Evolutionary conservation across 2,888 invertebrate species (phyloP), one percentile per base, ranked within the genome.

Genomic region (Uropetala carovei): DNA sequence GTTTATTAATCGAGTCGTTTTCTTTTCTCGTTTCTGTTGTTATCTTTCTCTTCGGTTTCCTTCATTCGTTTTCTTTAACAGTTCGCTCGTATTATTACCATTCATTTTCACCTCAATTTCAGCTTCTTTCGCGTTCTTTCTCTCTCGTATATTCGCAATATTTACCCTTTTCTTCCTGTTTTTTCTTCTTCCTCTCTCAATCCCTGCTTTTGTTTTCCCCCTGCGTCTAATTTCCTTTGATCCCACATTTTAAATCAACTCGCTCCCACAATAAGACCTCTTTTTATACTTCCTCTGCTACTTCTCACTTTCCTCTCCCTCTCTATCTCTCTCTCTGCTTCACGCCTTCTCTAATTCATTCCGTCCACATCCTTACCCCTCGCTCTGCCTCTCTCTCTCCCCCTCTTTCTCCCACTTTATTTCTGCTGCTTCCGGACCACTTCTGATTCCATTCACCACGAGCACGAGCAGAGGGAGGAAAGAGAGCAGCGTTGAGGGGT

Each of bases 151-250:
- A 82, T 92, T 57, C 16, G 22, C 82, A 86, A 91, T 56, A 91
- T 56, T 84, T 82, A 16, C 91, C 82, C 30, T 89, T 83, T 82
- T 86, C 22, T 91, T 93, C 56, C 56, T 57, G n/a, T 83, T 30
- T 89, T 22, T 56, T 43, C 64, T 82, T 22, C 43, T 86, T 59
- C 68, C 83, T 56, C 43, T n/a, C 59, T 59, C 60, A 59, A 22
- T 75, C 27, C 86, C 56, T 83, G 43, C 60, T 68, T 22, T 84
- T 81, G 18, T 57, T 16, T 56, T 57, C 75, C 22, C 57, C 43
- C 43, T 30, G 60, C 27, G 11, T 85, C 22, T 56, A 16, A 9
- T 82, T 75, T 59, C 57, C 30, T 58, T 56, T n/a, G 9, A 16
- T 93, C 27, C 81, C 59, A 57, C 59, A 30, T 16, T 81, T 85